Evolutionary conservation across 2,113 vertebrate genomes (phyloP).

Genomic region (Trichomycterus rosablanca): DNA sequence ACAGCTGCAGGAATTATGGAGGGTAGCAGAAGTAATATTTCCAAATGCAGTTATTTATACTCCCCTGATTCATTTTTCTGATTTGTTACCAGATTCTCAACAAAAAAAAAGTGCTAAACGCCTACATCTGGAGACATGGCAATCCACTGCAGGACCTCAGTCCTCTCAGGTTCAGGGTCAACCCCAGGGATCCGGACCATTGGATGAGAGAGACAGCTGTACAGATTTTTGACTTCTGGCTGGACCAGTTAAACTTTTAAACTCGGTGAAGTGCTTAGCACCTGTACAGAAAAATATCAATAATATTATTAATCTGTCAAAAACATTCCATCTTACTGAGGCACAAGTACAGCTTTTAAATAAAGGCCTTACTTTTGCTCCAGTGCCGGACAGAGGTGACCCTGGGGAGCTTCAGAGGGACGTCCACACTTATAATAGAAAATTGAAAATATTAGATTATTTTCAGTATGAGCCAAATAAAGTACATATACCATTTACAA

Average conservation of each 20-base stretch:
- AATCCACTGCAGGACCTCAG: neutral
- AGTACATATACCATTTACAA: neutral
- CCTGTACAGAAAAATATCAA: neutral
- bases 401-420: neutral
- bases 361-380: constrained; percentile 15
- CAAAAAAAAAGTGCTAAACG: neutral
- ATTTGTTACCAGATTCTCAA: neutral
- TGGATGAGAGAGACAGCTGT: neutral
- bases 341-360: constrained; percentile 5
- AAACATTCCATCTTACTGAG: neutral
- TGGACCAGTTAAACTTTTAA: constrained; percentile 20
- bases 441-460: constrained; percentile 1
- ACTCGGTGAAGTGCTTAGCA: neutral
- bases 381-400: neutral
- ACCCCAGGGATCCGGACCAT: constrained; percentile 4
- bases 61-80: constrained; percentile 1
- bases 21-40: neutral
- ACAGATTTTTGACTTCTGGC: neutral
- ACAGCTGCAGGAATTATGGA: constrained; percentile 8
- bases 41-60: constrained; percentile 5
- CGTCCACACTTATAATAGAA: neutral
- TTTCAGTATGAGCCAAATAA: neutral
- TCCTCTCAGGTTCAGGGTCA: neutral
- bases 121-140: neutral
- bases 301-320: constrained; percentile 13